Evolutionary conservation across 1,140 invertebrate species (phyloP), one percentile per base, ranked within the genome.

Genomic region (Anastatus disparis): DNA sequence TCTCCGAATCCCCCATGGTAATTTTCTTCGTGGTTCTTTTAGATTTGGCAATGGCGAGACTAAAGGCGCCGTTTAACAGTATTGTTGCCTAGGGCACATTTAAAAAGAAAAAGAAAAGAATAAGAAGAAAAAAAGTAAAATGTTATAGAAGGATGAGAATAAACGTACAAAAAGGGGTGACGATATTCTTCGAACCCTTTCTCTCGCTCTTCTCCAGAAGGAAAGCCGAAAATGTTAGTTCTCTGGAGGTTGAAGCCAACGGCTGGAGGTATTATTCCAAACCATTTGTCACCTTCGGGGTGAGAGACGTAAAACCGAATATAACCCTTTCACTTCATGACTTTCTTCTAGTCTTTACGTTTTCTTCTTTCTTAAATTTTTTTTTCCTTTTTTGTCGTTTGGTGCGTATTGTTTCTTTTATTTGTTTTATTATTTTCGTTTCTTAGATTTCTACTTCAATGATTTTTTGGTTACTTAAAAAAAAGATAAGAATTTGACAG

Each of bases 241-340:
- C 20, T 35, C 22, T 59, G 29, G 13, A 44, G 50, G 65, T 59
- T 27, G 56, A 61, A 62, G 53, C 46, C 77, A 76, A 75, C 77
- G 79, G 79, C 78, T 81, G 82, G n/a, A n/a, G n/a, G 81, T 83
- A 86, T 86, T 86, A 86, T 86, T 86, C 83, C 85, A 73, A 85
- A 78, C 85, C 84, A 86, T 86, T 86, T 86, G 83, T 86, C 84
- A 86, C 81, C 81, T 73, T 78, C 75, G 75, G 78, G 78, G 20
- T 35, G 38, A n/a, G 20, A 26, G 24, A 27, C 66, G 72, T 72
- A 77, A 77, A 81, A n/a, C n/a, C n/a, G n/a, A n/a, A n/a, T n/a
- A n/a, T n/a, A 83, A 83, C 84, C 83, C 82, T 86, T 85, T 82
- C 79, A 74, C 76, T 78, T 80, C 78, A 77, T 74, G 73, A 71